These are phyloP conservation scores for Mythimna vitellina DNA, from an alignment of 2,888 invertebrate species.

Conservation along the genomic window DNA sequence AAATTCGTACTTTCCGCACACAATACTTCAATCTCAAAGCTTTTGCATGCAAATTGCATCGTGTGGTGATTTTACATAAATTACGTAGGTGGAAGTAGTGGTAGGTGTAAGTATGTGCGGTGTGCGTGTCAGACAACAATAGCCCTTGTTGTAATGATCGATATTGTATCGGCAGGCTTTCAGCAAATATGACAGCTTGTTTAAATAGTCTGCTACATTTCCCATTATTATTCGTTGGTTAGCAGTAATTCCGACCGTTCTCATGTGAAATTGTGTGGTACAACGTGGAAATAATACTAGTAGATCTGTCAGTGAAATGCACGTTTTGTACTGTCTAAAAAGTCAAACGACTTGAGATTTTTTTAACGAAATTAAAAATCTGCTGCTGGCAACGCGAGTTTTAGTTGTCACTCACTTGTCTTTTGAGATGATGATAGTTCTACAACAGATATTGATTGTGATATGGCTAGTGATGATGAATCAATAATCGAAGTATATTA, in stretches of 20 bases:
- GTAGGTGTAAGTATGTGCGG: constrained; percentile 3
- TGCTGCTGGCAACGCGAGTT: no score
- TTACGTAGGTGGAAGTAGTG: constrained; percentile 34
- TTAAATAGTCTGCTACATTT: constrained; percentile 36
- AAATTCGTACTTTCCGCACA: constrained; percentile 24
- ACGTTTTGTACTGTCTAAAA: no score
- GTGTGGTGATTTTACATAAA: constrained; percentile 58
- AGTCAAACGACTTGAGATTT: no score
- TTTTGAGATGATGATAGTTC: no score
- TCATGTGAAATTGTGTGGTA: background rate
- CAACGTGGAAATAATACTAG: background rate
- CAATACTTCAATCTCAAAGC: constrained; percentile 40
- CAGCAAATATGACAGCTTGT: constrained; percentile 43
- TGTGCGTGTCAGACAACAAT: constrained; percentile 45
- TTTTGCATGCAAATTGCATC: constrained; percentile 66
- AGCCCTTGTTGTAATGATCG: constrained; percentile 47
- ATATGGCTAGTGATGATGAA: no score
- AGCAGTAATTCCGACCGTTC: background rate
- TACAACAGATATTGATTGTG: no score
- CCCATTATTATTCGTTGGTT: background rate
- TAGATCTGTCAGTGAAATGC: background rate
- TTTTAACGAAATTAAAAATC: no score
- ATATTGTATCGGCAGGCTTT: constrained; percentile 33
- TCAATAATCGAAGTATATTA: no score
- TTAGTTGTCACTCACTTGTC: no score